Base-by-base conservation (phyloP, 2,888 invertebrate species). In the Aphodius granarius region DNA sequence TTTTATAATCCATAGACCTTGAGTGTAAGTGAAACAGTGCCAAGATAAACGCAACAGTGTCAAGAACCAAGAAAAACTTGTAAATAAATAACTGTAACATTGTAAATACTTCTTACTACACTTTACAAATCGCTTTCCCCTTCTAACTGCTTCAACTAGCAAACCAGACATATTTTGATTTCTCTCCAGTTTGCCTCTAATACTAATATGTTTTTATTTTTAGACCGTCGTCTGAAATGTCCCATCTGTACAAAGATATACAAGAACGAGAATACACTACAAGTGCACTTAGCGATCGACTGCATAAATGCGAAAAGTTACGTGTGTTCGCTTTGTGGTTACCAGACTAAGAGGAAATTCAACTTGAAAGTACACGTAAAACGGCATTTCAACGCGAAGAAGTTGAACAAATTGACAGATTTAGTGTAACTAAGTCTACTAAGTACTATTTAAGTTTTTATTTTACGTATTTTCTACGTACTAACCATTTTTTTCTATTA, bases 231-330 rank as follows among this genome's bases (percentile, higher is more conserved):
- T 13, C 70, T 77, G 68, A 70, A 68, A 23, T 78, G 78, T 63
- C 78, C 76, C 17, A 76, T 72, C 16, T 78, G 78, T 65, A 76
- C 74, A 72, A 77, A 78, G 66, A 72, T 74, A 9, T 78, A 78
- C 74, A 78, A 78, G 74, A 78, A 76, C 66, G 74, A 78, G 19
- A 76, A 76, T 63, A 78, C 78, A 80, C 75, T 78, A 13, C 74
- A 76, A 62, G 73, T 73, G 17, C 78, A 78, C 43, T 70, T 76
- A 66, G 74, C 74, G 21, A 71, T 76, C 18, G 78, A 78, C 63
- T 78, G 78, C 72, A 74, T 75, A 21, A 78, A 78, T 21, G 76
- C 74, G 19, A 78, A 76, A 43, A 74, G 75, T 4, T 78, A 76
- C 64, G 73, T 73, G 19, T 76, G 76, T 43, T 72, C 68, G 66